These are phyloP conservation scores for Drosophila picticornis DNA, from an alignment of 2,888 invertebrate species.

Conservation along the genomic window DNA sequence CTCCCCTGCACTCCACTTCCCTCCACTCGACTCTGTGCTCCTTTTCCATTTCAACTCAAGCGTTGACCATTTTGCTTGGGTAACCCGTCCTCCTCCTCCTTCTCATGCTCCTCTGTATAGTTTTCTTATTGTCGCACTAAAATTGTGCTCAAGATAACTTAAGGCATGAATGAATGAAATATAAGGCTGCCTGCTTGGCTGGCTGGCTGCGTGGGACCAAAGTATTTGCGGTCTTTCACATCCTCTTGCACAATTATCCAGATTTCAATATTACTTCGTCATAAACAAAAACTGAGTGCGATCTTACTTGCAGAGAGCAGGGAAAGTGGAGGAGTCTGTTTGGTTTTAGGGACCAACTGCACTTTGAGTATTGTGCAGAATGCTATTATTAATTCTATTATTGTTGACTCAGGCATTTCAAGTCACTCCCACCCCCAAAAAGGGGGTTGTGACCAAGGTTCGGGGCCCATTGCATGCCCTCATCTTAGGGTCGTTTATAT, in stretches of 20 bases:
- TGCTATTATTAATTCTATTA: slow-evolving; percentile 70
- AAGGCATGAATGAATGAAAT: slow-evolving; percentile 44
- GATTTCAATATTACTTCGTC: slow-evolving; percentile 75
- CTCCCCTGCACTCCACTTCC: slow-evolving; percentile 14
- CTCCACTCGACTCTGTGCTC: slow-evolving; percentile 11
- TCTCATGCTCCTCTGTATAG: slow-evolving; percentile 16
- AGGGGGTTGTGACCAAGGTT: neutral
- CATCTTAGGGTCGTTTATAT: slow-evolving; percentile 25
- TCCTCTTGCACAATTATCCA: slow-evolving; percentile 77
- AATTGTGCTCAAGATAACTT: slow-evolving; percentile 71
- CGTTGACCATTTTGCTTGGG: slow-evolving; percentile 36
- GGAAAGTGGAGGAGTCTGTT: neutral
- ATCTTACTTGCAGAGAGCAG: slow-evolving; percentile 26
- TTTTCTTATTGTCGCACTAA: slow-evolving; percentile 61
- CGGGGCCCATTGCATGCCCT: neutral
- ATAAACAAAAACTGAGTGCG: slow-evolving; percentile 70
- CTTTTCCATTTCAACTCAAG: slow-evolving; percentile 20
- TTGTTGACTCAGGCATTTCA: slow-evolving; percentile 59
- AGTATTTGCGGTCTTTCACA: slow-evolving; percentile 77
- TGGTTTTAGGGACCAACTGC: slow-evolving; percentile 3
- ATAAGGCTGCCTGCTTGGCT: slow-evolving; percentile 32
- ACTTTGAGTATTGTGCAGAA: slow-evolving; percentile 37
- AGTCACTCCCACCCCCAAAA: slow-evolving; percentile 8
- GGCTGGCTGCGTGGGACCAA: slow-evolving; percentile 26
- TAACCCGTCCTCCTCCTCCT: slow-evolving; percentile 12